Evolutionary conservation across 92 coral and sea anemone species (phyloP).

Genomic region (Palythoa grandis): DNA sequence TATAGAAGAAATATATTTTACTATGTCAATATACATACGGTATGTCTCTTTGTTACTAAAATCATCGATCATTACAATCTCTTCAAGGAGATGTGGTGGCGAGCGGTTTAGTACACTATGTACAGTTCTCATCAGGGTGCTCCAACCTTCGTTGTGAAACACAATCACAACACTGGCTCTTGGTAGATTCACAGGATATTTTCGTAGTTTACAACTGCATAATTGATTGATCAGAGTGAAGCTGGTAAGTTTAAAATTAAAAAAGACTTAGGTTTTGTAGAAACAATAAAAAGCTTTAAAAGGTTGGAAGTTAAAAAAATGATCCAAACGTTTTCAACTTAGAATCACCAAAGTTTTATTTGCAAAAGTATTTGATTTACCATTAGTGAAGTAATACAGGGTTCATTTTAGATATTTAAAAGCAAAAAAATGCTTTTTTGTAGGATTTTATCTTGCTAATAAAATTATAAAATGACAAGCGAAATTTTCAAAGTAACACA

Average conservation of each 20-base stretch:
- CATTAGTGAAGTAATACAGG: no score
- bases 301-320: no score
- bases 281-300: no score
- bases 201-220: conserved; percentile 77
- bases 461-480: no score
- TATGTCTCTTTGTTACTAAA: conserved; percentile 85
- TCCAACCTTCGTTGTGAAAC: conserved; percentile 99
- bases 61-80: conserved; percentile 97
- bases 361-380: no score
- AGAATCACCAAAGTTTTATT: no score
- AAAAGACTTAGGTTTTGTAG: no score
- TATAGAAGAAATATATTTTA: neutral
- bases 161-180: conserved; percentile 93
- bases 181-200: conserved; percentile 73
- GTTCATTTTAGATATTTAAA: no score
- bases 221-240: neutral
- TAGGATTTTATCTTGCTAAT: no score
- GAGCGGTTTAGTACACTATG: conserved; percentile 91
- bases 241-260: neutral
- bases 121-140: conserved; percentile 90
- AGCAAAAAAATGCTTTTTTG: no score
- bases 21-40: conserved; percentile 6
- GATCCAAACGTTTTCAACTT: no score
- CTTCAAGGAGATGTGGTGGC: conserved; percentile 84
- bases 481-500: no score